These are phyloP conservation scores for Ectemnius continuus DNA, from an alignment of 2,888 invertebrate species.

Conservation along the genomic window DNA sequence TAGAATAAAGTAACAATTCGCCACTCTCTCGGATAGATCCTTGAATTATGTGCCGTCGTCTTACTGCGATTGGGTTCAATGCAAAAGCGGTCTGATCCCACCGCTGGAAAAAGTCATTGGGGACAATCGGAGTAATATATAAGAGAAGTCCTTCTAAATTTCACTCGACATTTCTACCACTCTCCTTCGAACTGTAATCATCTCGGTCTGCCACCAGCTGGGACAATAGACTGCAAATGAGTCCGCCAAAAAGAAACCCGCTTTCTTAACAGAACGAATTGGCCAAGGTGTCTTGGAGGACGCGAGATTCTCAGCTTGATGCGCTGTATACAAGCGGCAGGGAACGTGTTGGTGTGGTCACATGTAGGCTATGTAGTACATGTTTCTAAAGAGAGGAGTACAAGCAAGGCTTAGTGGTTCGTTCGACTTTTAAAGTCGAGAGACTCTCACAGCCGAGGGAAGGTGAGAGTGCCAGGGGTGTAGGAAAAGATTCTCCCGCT, in stretches of 20 bases:
- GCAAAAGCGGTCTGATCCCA: too few species aligned
- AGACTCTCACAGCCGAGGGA: slow-evolving; percentile 2
- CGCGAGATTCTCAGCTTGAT: not conserved
- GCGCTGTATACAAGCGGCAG: not conserved
- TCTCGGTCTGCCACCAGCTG: not conserved
- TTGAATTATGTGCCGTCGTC: not conserved
- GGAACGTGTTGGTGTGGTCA: not conserved
- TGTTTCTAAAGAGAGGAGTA: slow-evolving; percentile 7
- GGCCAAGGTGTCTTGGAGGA: not conserved
- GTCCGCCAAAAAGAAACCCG: not conserved
- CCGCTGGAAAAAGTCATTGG: too few species aligned
- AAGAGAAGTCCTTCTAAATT: too few species aligned
- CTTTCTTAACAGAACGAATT: not conserved
- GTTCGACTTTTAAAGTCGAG: slow-evolving; percentile 42
- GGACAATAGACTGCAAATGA: slow-evolving; percentile 5
- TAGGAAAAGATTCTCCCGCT: slow-evolving; percentile 15
- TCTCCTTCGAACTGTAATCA: too few species aligned
- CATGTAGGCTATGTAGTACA: slow-evolving; percentile 1
- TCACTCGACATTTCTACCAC: too few species aligned
- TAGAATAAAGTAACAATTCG: not conserved
- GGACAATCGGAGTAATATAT: too few species aligned
- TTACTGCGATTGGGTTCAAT: too few species aligned
- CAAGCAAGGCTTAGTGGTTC: slow-evolving; percentile 29
- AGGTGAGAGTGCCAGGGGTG: slow-evolving; percentile 16
- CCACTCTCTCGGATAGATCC: not conserved